Percentiles rank a stretch among this genome's conserved stretches.
phyloP scores from a whole-genome alignment of 2,888 invertebrate species.

The Microctonus hyperodae region DNA sequence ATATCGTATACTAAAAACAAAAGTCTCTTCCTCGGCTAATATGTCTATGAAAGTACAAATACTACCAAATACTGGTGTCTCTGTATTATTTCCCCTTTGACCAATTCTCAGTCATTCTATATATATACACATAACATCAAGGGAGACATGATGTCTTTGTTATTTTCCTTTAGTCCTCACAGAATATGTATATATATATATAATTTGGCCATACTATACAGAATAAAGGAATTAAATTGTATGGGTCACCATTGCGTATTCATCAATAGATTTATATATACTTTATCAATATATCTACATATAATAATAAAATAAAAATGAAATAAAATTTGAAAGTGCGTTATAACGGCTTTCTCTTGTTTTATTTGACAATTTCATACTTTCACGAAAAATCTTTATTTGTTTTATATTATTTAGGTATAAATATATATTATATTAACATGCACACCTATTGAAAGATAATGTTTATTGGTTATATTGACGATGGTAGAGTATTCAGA shows the following conservation, averaged over 20 bases:
- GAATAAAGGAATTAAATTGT: too few relatives aligned
- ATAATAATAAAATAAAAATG: background rate
- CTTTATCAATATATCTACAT: background rate
- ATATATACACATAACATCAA: too few relatives aligned
- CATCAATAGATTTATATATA: background rate
- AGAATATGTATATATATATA: background rate
- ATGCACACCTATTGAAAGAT: background rate
- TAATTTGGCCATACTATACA: too few relatives aligned
- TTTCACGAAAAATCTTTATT: conserved; percentile 17
- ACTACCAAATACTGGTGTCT: conserved; percentile 1
- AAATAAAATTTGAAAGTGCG: conserved; percentile 13
- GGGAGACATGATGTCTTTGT: background rate
- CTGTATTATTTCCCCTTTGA: background rate
- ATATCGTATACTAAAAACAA: too few relatives aligned
- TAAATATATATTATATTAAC: background rate
- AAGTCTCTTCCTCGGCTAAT: too few relatives aligned
- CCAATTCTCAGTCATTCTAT: too few relatives aligned
- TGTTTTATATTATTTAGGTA: background rate
- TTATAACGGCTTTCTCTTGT: conserved; percentile 10
- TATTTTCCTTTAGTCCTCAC: background rate
- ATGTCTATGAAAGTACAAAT: too few relatives aligned
- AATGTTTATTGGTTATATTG: background rate
- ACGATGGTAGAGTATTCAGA: background rate
- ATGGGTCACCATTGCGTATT: background rate
- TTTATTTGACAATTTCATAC: conserved; percentile 10